A percentile compares a stretch with the other conserved stretches of the same genome.
Conservation (phyloP, 2,113 vertebrate species). For the Micronycteris hirsuta region DNA sequence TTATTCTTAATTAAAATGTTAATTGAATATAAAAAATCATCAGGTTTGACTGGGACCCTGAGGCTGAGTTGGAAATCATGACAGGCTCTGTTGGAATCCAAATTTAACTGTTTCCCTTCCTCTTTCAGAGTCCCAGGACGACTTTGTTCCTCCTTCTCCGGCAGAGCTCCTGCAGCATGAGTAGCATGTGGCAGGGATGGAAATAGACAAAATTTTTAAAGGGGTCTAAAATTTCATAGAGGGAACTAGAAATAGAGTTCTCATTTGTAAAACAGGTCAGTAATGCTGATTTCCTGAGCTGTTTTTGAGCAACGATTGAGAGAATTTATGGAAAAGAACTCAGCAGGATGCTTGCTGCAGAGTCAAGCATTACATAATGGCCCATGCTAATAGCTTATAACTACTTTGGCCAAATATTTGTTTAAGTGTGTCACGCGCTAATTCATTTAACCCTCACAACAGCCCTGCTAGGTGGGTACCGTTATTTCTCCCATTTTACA, state of each 20-base stretch:
- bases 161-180: background rate
- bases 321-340: conserved; percentile 21
- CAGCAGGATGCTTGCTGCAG: background rate
- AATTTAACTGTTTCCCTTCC: background rate
- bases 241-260: conserved; percentile 22
- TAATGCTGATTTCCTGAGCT: background rate
- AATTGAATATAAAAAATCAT: conserved; percentile 43
- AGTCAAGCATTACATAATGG: background rate
- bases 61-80: background rate
- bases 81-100: background rate
- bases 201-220: background rate
- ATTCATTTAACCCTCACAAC: background rate
- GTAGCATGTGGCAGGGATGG: background rate
- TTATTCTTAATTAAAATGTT: conserved; percentile 81
- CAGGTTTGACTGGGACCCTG: background rate
- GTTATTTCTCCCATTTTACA: background rate
- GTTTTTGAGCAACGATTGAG: background rate
- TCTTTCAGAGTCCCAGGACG: background rate
- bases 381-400: background rate
- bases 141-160: background rate
- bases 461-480: background rate
- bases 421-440: background rate
- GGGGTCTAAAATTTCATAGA: background rate
- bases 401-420: background rate
- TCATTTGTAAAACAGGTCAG: background rate